Evolutionary conservation across 2,797 vertebrate genomes (phyloP), one percentile per base, ranked within the genome.

Genomic region (Lutjanus campechanus): DNA sequence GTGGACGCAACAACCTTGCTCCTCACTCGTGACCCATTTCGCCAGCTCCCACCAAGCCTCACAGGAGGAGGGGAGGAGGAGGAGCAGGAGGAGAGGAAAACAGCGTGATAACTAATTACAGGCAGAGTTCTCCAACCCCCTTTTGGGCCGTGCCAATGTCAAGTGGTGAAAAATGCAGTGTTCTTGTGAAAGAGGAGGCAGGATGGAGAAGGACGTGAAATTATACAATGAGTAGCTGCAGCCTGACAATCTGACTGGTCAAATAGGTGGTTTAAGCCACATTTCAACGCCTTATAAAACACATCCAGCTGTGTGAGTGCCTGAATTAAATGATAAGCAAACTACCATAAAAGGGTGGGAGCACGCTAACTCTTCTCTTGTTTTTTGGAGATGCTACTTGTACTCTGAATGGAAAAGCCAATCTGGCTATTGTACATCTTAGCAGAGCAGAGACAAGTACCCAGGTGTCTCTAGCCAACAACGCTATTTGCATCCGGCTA

Each of bases 41-140:
- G 36, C 54, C 55, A 54, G 77, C 79, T 80, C 69, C 66, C 71
- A 51, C 43, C 60, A 53, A 46, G 70, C 73, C 77, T 74, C 73
- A 44, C 61, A 44, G 51, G 44, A 51, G 49, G 51, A 29, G 50
- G 41, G 25, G 56, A 13, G n/a, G 55, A 54, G 74, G 16, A 25
- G 50, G 36, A 40, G n/a, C n/a, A n/a, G 36, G 65, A 20, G 20
- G 60, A 49, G 77, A 43, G 79, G 66, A 78, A 81, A 77, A 78
- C 71, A 85, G 90, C 43, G 68, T 66, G 83, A 77, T 73, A 55
- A 89, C 74, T 91, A 84, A 88, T 82, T 84, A 84, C 77, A 80
- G 81, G 47, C 56, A 20, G 66, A 76, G 55, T 78, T 74, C 70
- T 86, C 41, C 53, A 84, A 25, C 4, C 67, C n/a, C 59, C 62